Percentiles rank a stretch among this genome's conserved stretches.
Conservation (phyloP, 2,113 vertebrate species). For the Eonycteris spelaea region DNA sequence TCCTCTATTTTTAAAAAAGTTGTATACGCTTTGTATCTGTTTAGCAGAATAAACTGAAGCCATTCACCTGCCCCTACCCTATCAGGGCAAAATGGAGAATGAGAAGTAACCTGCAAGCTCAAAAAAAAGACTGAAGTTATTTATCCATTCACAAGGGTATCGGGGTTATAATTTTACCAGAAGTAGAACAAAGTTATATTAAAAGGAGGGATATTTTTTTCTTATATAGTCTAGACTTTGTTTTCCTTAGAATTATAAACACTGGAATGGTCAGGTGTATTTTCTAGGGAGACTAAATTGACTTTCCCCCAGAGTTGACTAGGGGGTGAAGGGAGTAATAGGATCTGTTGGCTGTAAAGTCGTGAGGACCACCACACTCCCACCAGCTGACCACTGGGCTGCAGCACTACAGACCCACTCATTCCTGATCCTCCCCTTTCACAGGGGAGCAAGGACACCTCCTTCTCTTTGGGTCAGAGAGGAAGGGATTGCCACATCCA, state of each 20-base stretch:
- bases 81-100: not conserved
- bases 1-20: not conserved
- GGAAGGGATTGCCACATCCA: not conserved
- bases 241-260: not conserved
- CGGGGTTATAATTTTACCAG: not conserved
- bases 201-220: not conserved
- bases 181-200: not conserved
- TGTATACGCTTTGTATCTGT: not conserved
- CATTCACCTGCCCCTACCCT: not conserved
- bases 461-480: not conserved
- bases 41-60: not conserved
- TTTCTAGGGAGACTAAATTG: not conserved
- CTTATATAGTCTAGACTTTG: not conserved
- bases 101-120: not conserved
- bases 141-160: not conserved
- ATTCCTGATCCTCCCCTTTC: not conserved
- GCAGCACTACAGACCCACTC: not conserved
- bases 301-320: not conserved
- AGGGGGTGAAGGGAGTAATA: not conserved
- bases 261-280: not conserved
- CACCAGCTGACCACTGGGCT: not conserved
- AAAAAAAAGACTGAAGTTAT: not conserved
- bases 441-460: not conserved
- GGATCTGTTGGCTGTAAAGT: not conserved
- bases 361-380: not conserved